Evolutionary conservation across 2,113 vertebrate genomes (phyloP).

Genomic region (Phrynosoma blainvillii): DNA sequence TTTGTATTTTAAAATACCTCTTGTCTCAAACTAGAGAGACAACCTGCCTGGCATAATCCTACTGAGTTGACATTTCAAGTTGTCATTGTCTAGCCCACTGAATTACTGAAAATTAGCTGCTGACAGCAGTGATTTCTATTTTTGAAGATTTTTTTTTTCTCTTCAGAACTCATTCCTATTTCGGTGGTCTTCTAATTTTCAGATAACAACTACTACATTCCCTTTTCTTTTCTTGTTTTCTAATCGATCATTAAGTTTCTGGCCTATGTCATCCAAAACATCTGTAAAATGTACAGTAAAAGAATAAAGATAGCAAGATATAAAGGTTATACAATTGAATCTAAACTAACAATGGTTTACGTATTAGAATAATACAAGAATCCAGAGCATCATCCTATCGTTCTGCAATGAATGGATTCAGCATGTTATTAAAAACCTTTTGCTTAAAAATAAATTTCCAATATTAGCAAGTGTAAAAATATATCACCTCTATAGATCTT

Average conservation of each 20-base stretch:
- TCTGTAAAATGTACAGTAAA: background rate
- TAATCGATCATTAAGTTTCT: slow-evolving; percentile 13
- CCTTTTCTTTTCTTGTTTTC: background rate
- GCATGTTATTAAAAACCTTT: too few species aligned
- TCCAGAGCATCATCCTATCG: too few species aligned
- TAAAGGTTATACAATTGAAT: background rate
- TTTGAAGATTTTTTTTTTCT: background rate
- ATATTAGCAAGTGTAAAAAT: too few species aligned
- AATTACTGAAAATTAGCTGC: slow-evolving; percentile 16
- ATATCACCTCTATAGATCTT: too few species aligned
- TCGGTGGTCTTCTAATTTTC: background rate
- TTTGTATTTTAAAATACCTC: background rate
- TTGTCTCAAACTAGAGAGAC: background rate
- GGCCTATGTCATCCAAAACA: background rate
- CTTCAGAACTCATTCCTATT: background rate
- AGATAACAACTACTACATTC: background rate
- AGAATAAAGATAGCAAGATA: background rate
- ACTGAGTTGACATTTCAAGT: background rate
- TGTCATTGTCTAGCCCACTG: background rate
- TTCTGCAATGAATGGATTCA: too few species aligned
- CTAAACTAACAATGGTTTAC: too few species aligned
- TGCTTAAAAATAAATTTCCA: too few species aligned
- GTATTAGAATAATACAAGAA: too few species aligned
- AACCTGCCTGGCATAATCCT: background rate
- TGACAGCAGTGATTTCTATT: background rate